phyloP scores from a whole-genome alignment of 2,888 invertebrate genomes.

The Hypsopygia costalis region DNA sequence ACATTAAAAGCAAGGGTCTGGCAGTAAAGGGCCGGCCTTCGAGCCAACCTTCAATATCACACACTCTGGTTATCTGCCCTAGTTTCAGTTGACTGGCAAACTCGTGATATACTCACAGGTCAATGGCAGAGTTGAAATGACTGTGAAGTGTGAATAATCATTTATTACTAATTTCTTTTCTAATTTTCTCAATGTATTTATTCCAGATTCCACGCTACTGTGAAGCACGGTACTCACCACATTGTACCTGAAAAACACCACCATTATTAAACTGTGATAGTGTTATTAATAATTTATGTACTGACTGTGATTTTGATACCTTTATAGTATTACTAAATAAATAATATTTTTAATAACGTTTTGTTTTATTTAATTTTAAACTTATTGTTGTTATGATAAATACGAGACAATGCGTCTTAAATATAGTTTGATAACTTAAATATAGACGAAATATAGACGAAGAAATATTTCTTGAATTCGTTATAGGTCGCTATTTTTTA shows the following conservation, averaged over 20 bases:
- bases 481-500: too few species aligned
- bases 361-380: not conserved
- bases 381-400: too few species aligned
- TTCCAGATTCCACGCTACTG: slow-evolving; percentile 45
- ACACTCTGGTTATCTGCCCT: not conserved
- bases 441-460: too few species aligned
- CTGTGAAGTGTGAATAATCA: too few species aligned
- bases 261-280: slow-evolving; percentile 14
- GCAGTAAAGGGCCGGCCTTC: not conserved
- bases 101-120: not conserved
- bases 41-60: not conserved
- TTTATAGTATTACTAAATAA: slow-evolving; percentile 9
- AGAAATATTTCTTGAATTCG: too few species aligned
- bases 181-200: slow-evolving; percentile 1
- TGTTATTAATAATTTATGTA: not conserved
- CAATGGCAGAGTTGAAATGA: not conserved
- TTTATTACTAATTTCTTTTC: not conserved
- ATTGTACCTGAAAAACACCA: slow-evolving; percentile 35
- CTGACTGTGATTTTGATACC: slow-evolving; percentile 12
- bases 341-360: not conserved
- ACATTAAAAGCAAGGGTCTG: not conserved
- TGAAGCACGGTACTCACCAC: slow-evolving; percentile 39
- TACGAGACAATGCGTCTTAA: too few species aligned
- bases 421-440: too few species aligned
- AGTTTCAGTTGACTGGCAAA: slow-evolving; percentile 1